Evolutionary conservation across 2,113 vertebrate genomes (phyloP), one percentile per base, ranked within the genome.

Genomic region (Rhagologus leucostigma): DNA sequence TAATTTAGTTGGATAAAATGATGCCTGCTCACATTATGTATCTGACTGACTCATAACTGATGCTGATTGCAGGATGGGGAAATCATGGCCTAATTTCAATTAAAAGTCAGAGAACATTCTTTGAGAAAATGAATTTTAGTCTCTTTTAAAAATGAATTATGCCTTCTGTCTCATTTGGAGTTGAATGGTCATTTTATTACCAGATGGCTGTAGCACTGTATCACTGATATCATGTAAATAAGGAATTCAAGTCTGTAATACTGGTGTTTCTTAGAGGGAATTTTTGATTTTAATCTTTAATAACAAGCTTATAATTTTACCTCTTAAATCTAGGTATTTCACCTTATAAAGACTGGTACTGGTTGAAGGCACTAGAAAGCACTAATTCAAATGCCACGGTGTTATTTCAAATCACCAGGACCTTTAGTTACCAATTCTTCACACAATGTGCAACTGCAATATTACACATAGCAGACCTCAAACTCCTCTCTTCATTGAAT

Each of bases 11-110:
- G 16, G 18, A 68, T 88, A 55, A 86, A 86, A 27, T 68, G 91
- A 84, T 69, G 44, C 18, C 44, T 73, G 62, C 39, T 87, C 57
- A 62, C 46, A 46, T 89, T 65, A 69, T 47, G 29, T 60, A 57
- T 83, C 53, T 89, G 49, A 47, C 79, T 88, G 80, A 83, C 63
- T 95, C 60, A 69, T 87, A 79, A 41, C 49, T 82, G 62, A 46
- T 60, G 59, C 32, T 79, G 84, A 84, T 59, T 89, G 44, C 23
- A 81, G 75, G 79, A 75, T 62, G 41, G 79, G 26, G 41, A 75
- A 95, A 84, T 89, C 30, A 53, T 53, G n/a, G 49, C 57, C n/a
- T 69, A 57, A 57, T 96, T 97, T 91, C 62, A 89, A 82, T 52
- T 70, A 59, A 90, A 93, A 84, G 12, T 55, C 37, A 70, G 46